Evolutionary conservation across 2,113 vertebrate species (phyloP).

Genomic region (Sporophila hypoxantha): DNA sequence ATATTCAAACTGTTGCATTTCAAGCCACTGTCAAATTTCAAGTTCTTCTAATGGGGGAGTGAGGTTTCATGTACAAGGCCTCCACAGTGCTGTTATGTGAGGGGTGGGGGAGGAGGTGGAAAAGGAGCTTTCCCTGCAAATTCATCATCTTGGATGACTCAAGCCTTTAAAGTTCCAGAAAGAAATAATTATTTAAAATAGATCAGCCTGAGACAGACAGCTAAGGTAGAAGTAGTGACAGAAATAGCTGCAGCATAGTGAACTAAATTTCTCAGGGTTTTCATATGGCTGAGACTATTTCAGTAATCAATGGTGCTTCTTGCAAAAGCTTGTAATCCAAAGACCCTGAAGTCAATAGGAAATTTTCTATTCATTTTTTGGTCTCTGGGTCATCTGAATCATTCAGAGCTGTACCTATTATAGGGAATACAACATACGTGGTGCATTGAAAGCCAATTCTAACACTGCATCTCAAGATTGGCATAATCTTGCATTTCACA

Average conservation of each 20-base stretch:
- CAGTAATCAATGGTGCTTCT: not conserved
- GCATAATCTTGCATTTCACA: not conserved
- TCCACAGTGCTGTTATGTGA: not conserved
- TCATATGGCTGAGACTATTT: not conserved
- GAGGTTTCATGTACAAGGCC: not conserved
- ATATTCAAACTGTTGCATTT: not conserved
- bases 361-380: not conserved
- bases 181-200: constrained; percentile 12
- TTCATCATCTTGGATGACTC: not conserved
- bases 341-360: not conserved
- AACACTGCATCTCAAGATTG: not conserved
- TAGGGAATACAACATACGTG: not conserved
- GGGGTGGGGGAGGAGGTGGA: not conserved
- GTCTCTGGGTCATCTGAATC: not conserved
- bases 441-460: not conserved
- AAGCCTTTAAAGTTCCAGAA: constrained; percentile 18
- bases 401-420: not conserved
- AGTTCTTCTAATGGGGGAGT: not conserved
- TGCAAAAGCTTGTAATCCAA: not conserved
- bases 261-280: not conserved
- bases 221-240: not conserved
- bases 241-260: not conserved
- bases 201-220: not conserved
- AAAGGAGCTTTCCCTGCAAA: constrained; percentile 7
- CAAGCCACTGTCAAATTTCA: not conserved